phyloP scores from a whole-genome alignment of 2,888 invertebrate species.

The Pristionchus maxplancki region DNA sequence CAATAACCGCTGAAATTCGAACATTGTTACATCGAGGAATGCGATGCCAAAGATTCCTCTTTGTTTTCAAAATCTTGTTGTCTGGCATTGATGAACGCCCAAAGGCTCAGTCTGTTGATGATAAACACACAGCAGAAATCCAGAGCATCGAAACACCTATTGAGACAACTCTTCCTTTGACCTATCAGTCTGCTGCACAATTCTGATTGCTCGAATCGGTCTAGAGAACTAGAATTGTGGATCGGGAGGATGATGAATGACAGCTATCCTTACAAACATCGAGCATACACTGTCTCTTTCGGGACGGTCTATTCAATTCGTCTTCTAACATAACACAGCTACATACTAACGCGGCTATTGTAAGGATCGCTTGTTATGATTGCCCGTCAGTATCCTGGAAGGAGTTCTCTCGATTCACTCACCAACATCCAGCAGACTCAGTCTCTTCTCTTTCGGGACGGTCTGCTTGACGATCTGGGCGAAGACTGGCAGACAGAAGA shows the following conservation, averaged over 20 bases:
- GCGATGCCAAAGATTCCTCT: neutral
- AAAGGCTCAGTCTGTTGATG: neutral
- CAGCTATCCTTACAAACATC: slow-evolving; percentile 15
- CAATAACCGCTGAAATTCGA: neutral
- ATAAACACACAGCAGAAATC: neutral
- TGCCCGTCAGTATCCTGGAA: no score
- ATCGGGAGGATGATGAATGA: no score
- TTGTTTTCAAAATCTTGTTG: slow-evolving; percentile 6
- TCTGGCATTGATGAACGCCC: neutral
- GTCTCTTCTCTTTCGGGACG: slow-evolving; percentile 58
- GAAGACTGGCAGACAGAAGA: slow-evolving; percentile 74
- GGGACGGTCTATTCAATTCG: no score
- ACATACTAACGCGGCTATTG: no score
- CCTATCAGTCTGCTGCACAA: neutral
- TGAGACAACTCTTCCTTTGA: no score
- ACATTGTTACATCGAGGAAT: neutral
- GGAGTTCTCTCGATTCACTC: no score
- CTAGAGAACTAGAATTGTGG: no score
- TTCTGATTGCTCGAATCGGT: no score
- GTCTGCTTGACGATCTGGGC: slow-evolving; percentile 65
- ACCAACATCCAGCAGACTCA: slow-evolving; percentile 70
- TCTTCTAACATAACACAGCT: no score
- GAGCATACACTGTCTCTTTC: neutral
- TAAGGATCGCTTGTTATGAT: no score
- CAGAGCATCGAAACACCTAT: neutral